Percentiles rank a stretch among this genome's conserved stretches.
Conservation (phyloP, 1,140 invertebrate genomes). For the Nilaparvata lugens region DNA sequence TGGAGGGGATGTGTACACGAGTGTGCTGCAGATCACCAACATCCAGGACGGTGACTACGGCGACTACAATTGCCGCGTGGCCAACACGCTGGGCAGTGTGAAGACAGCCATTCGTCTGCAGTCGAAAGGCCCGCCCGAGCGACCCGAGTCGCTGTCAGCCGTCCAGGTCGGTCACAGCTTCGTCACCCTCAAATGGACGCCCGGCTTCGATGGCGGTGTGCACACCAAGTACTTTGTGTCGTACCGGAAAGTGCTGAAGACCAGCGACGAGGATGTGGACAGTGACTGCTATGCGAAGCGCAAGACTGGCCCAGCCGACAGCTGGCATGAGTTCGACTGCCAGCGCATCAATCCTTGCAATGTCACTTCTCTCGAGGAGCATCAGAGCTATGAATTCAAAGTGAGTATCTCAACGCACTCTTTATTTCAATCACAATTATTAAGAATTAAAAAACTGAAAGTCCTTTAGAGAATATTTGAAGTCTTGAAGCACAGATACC, state of each 20-base stretch:
- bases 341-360: conserved; percentile 77
- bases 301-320: conserved; percentile 42
- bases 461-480: no score
- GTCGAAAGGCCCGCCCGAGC: conserved; percentile 74
- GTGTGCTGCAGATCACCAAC: conserved; percentile 59
- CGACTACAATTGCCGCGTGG: conserved; percentile 72
- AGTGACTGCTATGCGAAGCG: conserved; percentile 36
- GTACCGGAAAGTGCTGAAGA: conserved; percentile 53
- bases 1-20: conserved; percentile 67
- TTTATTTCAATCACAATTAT: no score
- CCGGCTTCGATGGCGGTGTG: conserved; percentile 82
- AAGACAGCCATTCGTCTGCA: conserved; percentile 69
- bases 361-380: conserved; percentile 69
- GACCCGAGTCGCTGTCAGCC: conserved; percentile 58
- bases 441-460: no score
- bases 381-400: conserved; percentile 73
- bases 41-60: conserved; percentile 76
- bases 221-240: conserved; percentile 76
- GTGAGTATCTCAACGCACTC: conserved; percentile 29
- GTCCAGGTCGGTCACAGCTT: conserved; percentile 62
- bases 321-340: conserved; percentile 73
- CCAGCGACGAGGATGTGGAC: conserved; percentile 28
- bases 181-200: conserved; percentile 70
- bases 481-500: no score
- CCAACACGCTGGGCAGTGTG: conserved; percentile 63